Conservation (phyloP, 2,797 vertebrate species). For the Tapera naevia region DNA sequence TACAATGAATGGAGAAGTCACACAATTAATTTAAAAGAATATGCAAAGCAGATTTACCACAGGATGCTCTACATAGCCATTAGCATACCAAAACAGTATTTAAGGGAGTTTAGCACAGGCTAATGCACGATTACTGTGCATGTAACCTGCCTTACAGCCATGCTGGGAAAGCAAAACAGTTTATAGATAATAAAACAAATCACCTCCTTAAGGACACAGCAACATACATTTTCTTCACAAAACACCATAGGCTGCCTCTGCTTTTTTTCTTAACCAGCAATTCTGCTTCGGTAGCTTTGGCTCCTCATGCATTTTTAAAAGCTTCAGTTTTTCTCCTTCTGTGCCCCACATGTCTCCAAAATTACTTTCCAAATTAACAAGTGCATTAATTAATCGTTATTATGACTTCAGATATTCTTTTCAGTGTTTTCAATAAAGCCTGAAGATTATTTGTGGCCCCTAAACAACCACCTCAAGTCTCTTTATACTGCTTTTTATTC, state of each 20-base stretch:
- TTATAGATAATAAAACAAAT: background rate
- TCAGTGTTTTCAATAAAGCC: background rate
- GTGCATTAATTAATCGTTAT: background rate
- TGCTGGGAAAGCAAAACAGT: background rate
- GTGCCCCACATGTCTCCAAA: background rate
- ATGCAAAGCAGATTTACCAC: background rate
- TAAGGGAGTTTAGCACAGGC: background rate
- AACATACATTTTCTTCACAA: background rate
- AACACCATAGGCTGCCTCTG: background rate
- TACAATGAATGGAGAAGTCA: background rate
- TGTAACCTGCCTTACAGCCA: background rate
- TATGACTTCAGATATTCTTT: background rate
- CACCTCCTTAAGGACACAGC: background rate
- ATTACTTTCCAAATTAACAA: background rate
- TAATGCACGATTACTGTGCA: background rate
- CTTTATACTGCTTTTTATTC: background rate
- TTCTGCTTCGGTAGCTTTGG: background rate
- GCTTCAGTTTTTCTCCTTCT: background rate
- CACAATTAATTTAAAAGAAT: background rate
- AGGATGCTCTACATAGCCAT: background rate
- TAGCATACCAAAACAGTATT: background rate
- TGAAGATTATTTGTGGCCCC: background rate
- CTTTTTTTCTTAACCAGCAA: background rate
- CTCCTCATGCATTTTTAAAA: constrained; percentile 26
- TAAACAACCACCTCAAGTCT: background rate